Evolutionary conservation across 2,888 invertebrate genomes (phyloP), one percentile per base, ranked within the genome.

Genomic region (Andrena haemorrhoa): DNA sequence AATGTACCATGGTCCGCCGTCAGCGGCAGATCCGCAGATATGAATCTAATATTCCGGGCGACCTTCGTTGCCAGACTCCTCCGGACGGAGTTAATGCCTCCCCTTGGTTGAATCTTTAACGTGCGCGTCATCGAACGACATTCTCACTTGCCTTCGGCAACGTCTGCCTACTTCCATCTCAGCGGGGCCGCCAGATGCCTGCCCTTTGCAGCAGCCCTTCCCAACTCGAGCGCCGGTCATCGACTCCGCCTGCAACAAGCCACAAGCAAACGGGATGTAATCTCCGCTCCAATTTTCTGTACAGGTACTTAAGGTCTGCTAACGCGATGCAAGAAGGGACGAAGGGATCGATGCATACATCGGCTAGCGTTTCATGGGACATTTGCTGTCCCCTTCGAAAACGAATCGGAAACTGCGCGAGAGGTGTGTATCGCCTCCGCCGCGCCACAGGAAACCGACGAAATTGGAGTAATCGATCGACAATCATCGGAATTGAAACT

Each of bases 401-500:
- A 4, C 51, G 56, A 8, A 33, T 1, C 20, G 2, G 10, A 60
- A 66, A 16, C n/a, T 5, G n/a, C n/a, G 1, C 49, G 75, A 35
- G 58, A 60, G 23, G 69, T 31, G 66, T 63, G 71, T 29, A 73
- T 63, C 66, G 51, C 77, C 64, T 77, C 71, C 64, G 49, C 56
- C 58, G 63, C 58, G 53, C 29, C 70, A 72, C 66, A 63, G 71
- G 47, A 69, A 85, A 83, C 74, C 69, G 72, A 75, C 70, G 61
- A 85, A 76, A 86, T 76, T 84, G 84, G 73, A 70, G 68, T 70
- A 81, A 86, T 86, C 74, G 86, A 81, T 86, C 79, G 75, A 53
- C 74, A 84, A 86, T 86, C 84, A 81, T 79, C 61, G 81, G 49
- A 77, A 86, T 86, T 86, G 86, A 74, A 80, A 86, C 77, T 33